phyloP scores from a whole-genome alignment of 2,113 vertebrate species.

The Lepus europaeus region DNA sequence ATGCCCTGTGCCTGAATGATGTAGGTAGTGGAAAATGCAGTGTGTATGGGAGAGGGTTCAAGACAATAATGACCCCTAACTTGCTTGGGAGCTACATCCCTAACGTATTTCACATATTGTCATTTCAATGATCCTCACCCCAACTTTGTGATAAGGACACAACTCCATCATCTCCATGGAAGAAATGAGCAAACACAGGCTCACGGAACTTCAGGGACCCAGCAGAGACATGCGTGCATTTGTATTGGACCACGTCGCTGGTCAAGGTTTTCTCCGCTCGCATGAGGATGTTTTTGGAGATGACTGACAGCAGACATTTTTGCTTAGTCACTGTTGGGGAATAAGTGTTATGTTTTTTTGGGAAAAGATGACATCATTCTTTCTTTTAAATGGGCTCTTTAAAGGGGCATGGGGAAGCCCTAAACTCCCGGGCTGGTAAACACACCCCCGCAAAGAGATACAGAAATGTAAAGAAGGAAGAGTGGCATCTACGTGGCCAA shows the following conservation, averaged over 20 bases:
- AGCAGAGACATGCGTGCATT: rapidly evolving
- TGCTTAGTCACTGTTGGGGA: neutral
- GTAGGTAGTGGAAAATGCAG: neutral
- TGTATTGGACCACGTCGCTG: rapidly evolving
- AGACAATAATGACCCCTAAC: neutral
- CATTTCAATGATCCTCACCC: neutral
- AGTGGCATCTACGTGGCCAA: neutral
- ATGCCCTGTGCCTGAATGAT: neutral
- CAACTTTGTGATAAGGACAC: neutral
- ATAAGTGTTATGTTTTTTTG: neutral
- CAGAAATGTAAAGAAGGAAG: neutral
- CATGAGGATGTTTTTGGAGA: neutral
- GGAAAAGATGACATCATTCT: neutral
- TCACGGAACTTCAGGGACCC: neutral
- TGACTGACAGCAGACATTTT: neutral
- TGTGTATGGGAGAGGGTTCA: neutral
- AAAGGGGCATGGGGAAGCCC: neutral
- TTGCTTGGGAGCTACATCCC: neutral
- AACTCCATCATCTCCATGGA: neutral
- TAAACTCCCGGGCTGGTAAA: neutral
- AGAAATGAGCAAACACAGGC: neutral
- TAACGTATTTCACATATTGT: neutral
- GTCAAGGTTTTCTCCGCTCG: neutral
- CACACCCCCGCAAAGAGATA: neutral
- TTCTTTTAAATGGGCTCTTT: neutral